These are phyloP conservation scores for Caenorhabditis japonica DNA, from an alignment of 2,888 invertebrate species.

Conservation along the genomic window DNA sequence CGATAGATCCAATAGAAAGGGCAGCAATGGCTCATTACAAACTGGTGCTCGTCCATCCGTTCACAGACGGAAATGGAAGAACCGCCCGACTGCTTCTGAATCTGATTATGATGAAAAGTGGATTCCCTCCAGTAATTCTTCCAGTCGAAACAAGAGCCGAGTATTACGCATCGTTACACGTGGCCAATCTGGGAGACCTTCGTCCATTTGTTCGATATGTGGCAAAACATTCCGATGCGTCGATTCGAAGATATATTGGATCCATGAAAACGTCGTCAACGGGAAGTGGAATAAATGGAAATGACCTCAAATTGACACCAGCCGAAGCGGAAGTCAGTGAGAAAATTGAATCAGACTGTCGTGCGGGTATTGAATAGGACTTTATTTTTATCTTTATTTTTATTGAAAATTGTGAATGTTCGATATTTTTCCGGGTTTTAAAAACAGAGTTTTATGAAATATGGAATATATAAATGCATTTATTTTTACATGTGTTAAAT, in stretches of 20 bases:
- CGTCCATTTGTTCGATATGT: constrained; percentile 96
- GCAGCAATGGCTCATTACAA: constrained; percentile 97
- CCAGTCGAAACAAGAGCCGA: constrained; percentile 71
- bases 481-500: no score
- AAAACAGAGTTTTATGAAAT: no score
- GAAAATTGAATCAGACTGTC: constrained; percentile 38
- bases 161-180: constrained; percentile 88
- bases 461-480: no score
- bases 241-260: constrained; percentile 60
- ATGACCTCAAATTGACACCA: constrained; percentile 4
- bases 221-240: constrained; percentile 80
- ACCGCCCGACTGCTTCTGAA: constrained; percentile 96
- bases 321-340: constrained; percentile 31
- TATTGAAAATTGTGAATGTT: no score
- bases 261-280: constrained; percentile 46
- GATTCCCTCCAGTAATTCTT: constrained; percentile 88
- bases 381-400: no score
- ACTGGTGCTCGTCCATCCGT: constrained; percentile 95
- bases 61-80: constrained; percentile 95
- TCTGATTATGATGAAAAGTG: constrained; percentile 91
- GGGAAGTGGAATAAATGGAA: constrained; percentile 10
- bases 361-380: constrained; percentile 7
- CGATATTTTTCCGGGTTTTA: no score
- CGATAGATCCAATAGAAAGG: constrained; percentile 91
- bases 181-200: constrained; percentile 93